Base-by-base conservation (phyloP, 64 coral and sea anemone genomes). In the Actinia tenebrosa region DNA sequence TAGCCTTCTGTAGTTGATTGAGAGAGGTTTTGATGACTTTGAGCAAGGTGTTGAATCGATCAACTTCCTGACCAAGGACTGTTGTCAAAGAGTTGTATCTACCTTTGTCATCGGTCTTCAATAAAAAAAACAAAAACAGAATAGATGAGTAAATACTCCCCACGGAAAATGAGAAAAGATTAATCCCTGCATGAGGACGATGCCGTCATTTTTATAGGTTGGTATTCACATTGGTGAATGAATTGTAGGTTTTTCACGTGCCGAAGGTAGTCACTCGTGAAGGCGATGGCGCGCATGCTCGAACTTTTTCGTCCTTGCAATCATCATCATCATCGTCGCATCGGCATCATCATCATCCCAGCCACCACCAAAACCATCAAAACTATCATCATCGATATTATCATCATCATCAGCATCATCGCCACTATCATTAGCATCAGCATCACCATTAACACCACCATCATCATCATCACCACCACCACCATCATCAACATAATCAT, bases 11-110 rank as follows among this genome's bases (percentile, higher is more conserved):
- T 42, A 99, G 86, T 46, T 93, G 97, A 18, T 88, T 89, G n/a
- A 99, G 83, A 0, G 97, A 99, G 25, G 66, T 98, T 89, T 99
- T 99, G 86, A 99, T 99, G 55, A 99, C 93, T 85, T 95, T 95
- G 2, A 99, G 83, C 20, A 99, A 87, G 79, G 80, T 91, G 79
- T 99, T 99, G 61, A 99, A 99, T 7, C 97, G 93, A 64, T 99
- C 97, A 22, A 99, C 93, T 54, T 99, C 97, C 46, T 99, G 97
- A 53, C 93, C 93, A 2, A 99, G 83, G 23, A 99, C 97, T n/a
- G 97, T 99, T 14, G 97, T 99, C 19, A 99, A 60, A 1, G 97
- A 99, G 37, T 99, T 99, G 15, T 94, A 93, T 64, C 93, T 87
- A 45, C 93, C 97, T 78, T 99, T 99, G 0, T 68, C 93, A 86